Conservation (phyloP, 2,888 invertebrate species). For the Miltochrista miniata region DNA sequence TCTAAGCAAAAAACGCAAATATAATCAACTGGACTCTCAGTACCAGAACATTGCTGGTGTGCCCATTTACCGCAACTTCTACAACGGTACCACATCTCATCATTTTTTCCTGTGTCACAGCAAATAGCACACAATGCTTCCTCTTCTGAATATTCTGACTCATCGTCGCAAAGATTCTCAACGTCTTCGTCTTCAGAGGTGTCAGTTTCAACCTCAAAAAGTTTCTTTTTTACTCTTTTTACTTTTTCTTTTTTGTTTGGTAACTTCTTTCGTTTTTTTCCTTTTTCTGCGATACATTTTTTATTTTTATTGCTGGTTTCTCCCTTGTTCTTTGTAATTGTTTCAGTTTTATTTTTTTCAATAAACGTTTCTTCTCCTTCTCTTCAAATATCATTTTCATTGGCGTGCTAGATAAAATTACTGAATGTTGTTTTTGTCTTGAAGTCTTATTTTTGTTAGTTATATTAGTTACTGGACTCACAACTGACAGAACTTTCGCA, state of each 20-base stretch:
- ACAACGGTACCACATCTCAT: slow-evolving; percentile 33
- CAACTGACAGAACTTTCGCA: slow-evolving; percentile 9
- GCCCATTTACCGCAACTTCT: slow-evolving; percentile 32
- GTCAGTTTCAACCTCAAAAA: slow-evolving; percentile 20
- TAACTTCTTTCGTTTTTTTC: slow-evolving; percentile 4
- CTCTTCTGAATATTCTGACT: slow-evolving; percentile 32
- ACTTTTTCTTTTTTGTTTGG: slow-evolving; percentile 8
- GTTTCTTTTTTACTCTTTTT: slow-evolving; percentile 21
- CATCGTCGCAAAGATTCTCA: slow-evolving; percentile 27
- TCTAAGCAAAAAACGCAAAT: slow-evolving; percentile 4
- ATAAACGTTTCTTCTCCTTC: slow-evolving; percentile 18
- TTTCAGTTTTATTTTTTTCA: slow-evolving; percentile 11
- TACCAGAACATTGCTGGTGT: slow-evolving; percentile 30
- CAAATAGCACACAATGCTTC: slow-evolving; percentile 29
- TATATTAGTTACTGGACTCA: slow-evolving; percentile 15
- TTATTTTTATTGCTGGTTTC: slow-evolving; percentile 15
- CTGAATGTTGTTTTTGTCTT: slow-evolving; percentile 26
- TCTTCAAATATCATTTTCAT: slow-evolving; percentile 14
- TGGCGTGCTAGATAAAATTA: slow-evolving; percentile 26
- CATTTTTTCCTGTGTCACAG: slow-evolving; percentile 26
- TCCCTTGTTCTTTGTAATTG: slow-evolving; percentile 14
- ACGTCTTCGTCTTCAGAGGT: slow-evolving; percentile 6
- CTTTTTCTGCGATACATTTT: slow-evolving; percentile 12
- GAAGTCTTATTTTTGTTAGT: slow-evolving; percentile 18
- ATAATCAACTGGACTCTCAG: not conserved